A percentile compares a stretch with the other conserved stretches of the same genome.
Conservation (phyloP, 2,888 invertebrate species). For the Eudasyphora cyanicolor region DNA sequence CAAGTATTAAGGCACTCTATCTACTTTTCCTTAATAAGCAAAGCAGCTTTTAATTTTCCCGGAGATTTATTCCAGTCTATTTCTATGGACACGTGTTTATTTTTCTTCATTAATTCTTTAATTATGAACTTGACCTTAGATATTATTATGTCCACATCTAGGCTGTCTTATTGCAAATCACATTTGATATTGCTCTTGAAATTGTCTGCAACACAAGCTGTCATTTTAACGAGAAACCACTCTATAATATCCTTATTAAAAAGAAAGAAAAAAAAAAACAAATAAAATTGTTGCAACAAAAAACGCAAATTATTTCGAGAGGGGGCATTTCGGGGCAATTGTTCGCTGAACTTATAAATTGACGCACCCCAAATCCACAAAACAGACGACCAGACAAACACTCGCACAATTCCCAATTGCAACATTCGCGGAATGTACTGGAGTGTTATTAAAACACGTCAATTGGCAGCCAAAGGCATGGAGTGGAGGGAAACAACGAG, state of each 20-base stretch:
- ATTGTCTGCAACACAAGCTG: too few relatives aligned
- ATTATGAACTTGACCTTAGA: too few relatives aligned
- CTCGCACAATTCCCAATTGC: neutral
- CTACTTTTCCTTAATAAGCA: too few relatives aligned
- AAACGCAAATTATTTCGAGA: neutral
- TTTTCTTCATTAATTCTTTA: too few relatives aligned
- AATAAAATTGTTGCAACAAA: neutral
- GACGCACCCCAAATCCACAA: slow-evolving; percentile 67
- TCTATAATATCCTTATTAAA: slow-evolving; percentile 58
- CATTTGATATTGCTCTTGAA: too few relatives aligned
- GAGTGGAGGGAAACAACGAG: neutral
- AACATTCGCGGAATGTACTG: neutral
- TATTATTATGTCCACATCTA: too few relatives aligned
- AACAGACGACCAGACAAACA: neutral
- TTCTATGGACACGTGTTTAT: too few relatives aligned
- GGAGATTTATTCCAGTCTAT: too few relatives aligned
- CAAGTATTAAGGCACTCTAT: too few relatives aligned
- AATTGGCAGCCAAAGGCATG: neutral
- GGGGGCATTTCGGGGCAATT: slow-evolving; percentile 47
- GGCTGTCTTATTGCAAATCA: too few relatives aligned
- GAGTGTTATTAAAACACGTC: neutral
- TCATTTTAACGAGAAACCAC: slow-evolving; percentile 58
- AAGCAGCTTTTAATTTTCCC: too few relatives aligned
- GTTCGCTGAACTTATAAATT: slow-evolving; percentile 66
- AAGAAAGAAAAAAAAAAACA: slow-evolving; percentile 22